Evolutionary conservation across 2,113 vertebrate genomes (phyloP), one percentile per base, ranked within the genome.

Genomic region (Etheostoma spectabile): DNA sequence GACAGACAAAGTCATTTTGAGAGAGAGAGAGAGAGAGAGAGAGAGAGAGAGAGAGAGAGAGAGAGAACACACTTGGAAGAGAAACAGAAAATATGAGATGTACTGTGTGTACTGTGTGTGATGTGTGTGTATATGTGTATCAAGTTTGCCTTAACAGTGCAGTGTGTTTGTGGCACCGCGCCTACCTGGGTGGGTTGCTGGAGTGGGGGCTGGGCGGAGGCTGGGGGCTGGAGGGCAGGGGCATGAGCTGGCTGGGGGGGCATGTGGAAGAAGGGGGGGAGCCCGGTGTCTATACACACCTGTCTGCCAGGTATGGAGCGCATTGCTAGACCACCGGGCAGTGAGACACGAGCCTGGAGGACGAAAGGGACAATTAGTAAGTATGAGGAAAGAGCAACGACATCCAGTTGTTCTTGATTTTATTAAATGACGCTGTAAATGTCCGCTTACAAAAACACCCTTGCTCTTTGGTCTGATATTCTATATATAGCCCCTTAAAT

Each of bases 231-330:
- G 94, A 92, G 11, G 11, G 91, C 89, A 0, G 93, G 91, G 72
- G 89, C 90, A 56, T 94, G 80, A 15, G 92, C 89, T 92, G 75
- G 93, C 93, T 59, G 91, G 89, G 86, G 91, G 74, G 90, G 89
- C 89, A 96, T 61, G 55, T 93, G 93, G 74, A 95, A 94, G 86
- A 96, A 91, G 65, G 93, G 86, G 0, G 90, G 77, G 42, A 89
- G 88, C 60, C 93, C 93, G 85, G 96, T 94, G 91, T 96, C 94
- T 74, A 95, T 93, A 88, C 94, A 94, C 83, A 96, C 93, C 91
- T 96, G 95, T 93, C 96, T 96, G 92, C 95, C 95, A 91, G 95
- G 93, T 86, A 97, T 89, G 30, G 94, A 86, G 80, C 93, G 94
- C 80, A 96, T 81, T 22, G 93, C 79, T 10, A 96, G 85, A 71